Conservation (phyloP, 1,140 invertebrate species). For the Leptoteleia sp. region DNA sequence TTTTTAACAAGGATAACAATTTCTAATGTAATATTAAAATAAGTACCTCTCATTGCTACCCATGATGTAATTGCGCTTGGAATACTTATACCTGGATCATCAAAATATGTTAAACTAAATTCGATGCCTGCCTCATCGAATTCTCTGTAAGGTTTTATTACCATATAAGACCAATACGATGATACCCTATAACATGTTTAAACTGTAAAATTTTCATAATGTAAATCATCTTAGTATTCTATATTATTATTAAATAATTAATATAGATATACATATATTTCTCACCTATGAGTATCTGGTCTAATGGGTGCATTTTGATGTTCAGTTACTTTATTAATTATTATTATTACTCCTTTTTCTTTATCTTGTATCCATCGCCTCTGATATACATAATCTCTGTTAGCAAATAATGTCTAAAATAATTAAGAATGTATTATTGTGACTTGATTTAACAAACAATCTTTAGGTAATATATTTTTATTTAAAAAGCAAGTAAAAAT, state of each 20-base stretch:
- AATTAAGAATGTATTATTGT: no score
- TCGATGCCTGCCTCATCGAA: constrained; percentile 88
- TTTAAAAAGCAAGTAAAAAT: constrained; percentile 64
- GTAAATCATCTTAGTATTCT: no score
- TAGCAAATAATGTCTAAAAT: constrained; percentile 87
- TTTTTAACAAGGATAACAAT: no score
- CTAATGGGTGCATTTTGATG: constrained; percentile 83
- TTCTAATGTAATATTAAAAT: no score
- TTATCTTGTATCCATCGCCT: constrained; percentile 85
- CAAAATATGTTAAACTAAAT: constrained; percentile 93
- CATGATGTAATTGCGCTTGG: constrained; percentile 85
- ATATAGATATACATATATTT: no score
- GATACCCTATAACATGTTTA: constrained; percentile 81
- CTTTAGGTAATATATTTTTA: not conserved
- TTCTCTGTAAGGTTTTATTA: constrained; percentile 86
- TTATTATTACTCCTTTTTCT: constrained; percentile 82
- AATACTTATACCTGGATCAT: constrained; percentile 90
- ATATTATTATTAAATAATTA: no score
- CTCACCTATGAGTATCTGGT: constrained; percentile 82
- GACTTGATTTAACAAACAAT: no score
- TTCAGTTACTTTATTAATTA: constrained; percentile 84
- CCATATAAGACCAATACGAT: constrained; percentile 93
- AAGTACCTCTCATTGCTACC: constrained; percentile 82
- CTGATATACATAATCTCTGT: constrained; percentile 93
- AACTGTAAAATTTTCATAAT: constrained; percentile 17